Conservation (phyloP, 2,113 vertebrate species). For the Bujurquina vittata region DNA sequence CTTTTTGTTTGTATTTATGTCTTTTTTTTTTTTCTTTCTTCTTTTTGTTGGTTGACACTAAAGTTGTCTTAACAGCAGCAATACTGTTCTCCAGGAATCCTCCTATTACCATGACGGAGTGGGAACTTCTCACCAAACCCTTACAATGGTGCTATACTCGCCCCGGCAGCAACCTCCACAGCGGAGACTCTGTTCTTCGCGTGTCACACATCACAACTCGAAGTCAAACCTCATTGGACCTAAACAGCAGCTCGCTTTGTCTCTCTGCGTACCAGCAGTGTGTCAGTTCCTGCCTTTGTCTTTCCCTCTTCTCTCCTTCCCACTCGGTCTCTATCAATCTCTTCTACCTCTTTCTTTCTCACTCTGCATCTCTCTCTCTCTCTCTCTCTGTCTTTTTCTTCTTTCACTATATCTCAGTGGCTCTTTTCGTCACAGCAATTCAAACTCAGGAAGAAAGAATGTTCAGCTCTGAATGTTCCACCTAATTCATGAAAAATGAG, state of each 20-base stretch:
- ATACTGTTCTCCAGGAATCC: conserved; percentile 84
- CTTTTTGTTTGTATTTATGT: conserved; percentile 81
- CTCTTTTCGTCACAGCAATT: conserved; percentile 92
- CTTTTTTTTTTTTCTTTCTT: conserved; percentile 62
- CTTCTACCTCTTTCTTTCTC: conserved; percentile 59
- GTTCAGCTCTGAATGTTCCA: conserved; percentile 95
- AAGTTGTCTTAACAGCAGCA: conserved; percentile 88
- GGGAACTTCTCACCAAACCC: conserved; percentile 75
- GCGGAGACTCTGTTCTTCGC: conserved; percentile 85
- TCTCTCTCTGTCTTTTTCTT: conserved; percentile 38
- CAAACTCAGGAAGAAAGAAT: conserved; percentile 95
- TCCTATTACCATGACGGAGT: conserved; percentile 74
- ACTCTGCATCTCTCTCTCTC: conserved; percentile 76
- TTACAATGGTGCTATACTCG: conserved; percentile 80
- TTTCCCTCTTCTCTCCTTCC: conserved; percentile 12
- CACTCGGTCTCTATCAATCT: conserved; percentile 68
- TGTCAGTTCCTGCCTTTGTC: conserved; percentile 77
- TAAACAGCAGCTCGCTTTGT: conserved; percentile 74
- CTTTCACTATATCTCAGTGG: conserved; percentile 79
- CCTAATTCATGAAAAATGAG: conserved; percentile 92
- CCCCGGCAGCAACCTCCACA: conserved; percentile 75
- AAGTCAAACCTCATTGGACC: conserved; percentile 91
- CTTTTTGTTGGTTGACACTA: conserved; percentile 81
- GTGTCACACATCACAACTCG: conserved; percentile 77
- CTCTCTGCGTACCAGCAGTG: conserved; percentile 63